Evolutionary conservation across 2,113 vertebrate species (phyloP), one percentile per base, ranked within the genome.

Genomic region (Catharus minimus): DNA sequence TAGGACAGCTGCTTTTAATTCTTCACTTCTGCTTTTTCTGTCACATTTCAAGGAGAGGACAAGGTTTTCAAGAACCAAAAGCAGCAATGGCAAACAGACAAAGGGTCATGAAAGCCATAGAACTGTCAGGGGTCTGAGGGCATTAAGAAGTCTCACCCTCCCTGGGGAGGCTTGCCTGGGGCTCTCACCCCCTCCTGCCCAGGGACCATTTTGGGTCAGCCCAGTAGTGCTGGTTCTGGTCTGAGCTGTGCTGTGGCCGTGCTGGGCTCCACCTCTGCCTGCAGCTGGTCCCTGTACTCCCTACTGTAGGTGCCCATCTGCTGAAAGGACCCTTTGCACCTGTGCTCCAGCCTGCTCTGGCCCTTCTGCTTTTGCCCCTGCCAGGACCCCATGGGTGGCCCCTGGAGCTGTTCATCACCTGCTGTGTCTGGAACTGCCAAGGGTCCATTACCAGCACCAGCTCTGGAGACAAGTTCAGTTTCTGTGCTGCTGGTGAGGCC

Each of bases 21-120:
- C 68, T 73, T 69, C 17, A 18, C 36, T 69, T 79, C 38, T 79
- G 12, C 38, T 76, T 89, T 76, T 87, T 61, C 36, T 65, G 53
- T 38, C 23, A 4, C 39, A 38, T 84, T 88, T 93, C 69, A 86
- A 78, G 47, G 60, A 60, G 36, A 50, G 27, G n/a, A 28, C 10
- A 39, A 66, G n/a, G 62, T 64, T 82, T 88, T 88, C 43, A 80
- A 85, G 64, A 69, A 64, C 74, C n/a, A 49, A 76, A 86, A 80
- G n/a, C 67, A 74, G 22, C 60, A 23, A 21, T 24, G n/a, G 23
- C 22, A 47, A 76, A 69, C 18, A 57, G 32, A 15, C 4, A 69
- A 74, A 76, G 26, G 43, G 13, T 61, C 0, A 0, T 33, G 41
- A 81, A 86, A 90, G 20, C 41, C 28, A 43, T 27, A 36, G 32